phyloP scores from a whole-genome alignment of 2,888 invertebrate genomes.

The Koerneria pararmatus region DNA sequence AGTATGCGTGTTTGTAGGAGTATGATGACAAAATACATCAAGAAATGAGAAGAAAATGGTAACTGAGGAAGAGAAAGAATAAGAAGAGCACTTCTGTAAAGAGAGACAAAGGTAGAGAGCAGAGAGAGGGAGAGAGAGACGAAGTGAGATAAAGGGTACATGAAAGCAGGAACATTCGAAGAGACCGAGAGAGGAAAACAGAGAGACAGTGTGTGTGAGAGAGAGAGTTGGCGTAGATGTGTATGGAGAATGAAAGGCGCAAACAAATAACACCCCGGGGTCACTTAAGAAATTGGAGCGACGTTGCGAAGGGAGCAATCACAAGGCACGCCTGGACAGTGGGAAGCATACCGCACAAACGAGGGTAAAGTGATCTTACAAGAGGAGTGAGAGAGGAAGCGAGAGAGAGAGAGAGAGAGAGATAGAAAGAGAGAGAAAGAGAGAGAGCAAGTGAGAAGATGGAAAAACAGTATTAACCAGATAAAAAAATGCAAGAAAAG shows the following conservation, averaged over 20 bases:
- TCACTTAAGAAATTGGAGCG: background rate
- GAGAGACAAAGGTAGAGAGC: background rate
- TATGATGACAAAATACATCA: no score
- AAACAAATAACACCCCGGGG: background rate
- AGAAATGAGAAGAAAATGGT: no score
- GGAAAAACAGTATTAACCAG: background rate
- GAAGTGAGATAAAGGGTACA: background rate
- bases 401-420: constrained; percentile 14
- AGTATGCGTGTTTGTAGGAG: no score
- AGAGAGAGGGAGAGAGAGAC: background rate
- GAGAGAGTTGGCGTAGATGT: background rate
- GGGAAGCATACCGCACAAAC: constrained; percentile 1
- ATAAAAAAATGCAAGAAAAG: background rate
- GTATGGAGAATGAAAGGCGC: background rate
- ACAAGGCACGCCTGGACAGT: constrained; percentile 3
- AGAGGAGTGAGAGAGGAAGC: constrained; percentile 2
- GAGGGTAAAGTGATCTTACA: constrained; percentile 14
- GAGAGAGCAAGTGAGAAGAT: background rate
- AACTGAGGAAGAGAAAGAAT: constrained; percentile 9
- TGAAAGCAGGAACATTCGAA: constrained; percentile 1
- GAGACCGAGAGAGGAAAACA: background rate
- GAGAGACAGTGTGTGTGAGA: constrained; percentile 3
- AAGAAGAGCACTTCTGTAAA: background rate
- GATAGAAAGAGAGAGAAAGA: constrained; percentile 1
- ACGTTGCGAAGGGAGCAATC: constrained; percentile 2